phyloP scores from a whole-genome alignment of 2,888 invertebrate genomes.

The Lapara coniferarum region DNA sequence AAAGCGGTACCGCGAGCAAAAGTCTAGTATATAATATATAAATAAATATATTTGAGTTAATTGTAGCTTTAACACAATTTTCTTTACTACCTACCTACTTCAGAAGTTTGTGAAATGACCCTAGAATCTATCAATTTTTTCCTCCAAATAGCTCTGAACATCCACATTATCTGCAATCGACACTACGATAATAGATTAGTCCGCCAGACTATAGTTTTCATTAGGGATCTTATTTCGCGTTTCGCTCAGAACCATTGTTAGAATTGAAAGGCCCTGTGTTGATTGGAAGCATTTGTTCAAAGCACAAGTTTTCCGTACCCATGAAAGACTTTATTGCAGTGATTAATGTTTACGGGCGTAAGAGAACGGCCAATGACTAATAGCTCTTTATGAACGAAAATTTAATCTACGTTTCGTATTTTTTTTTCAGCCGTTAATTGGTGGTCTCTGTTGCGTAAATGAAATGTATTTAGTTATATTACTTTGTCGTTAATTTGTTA shows the following conservation, averaged over 20 bases:
- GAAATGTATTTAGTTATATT: neutral
- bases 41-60: too few relatives aligned
- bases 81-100: too few relatives aligned
- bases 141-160: constrained; percentile 30
- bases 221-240: constrained; percentile 60
- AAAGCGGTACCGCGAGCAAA: too few relatives aligned
- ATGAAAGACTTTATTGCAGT: constrained; percentile 56
- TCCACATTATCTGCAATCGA: constrained; percentile 60
- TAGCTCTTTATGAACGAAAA: constrained; percentile 19
- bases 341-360: constrained; percentile 62
- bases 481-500: neutral
- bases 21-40: too few relatives aligned
- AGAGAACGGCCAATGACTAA: constrained; percentile 22
- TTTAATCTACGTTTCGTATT: constrained; percentile 11
- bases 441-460: neutral
- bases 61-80: too few relatives aligned
- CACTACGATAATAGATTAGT: constrained; percentile 61
- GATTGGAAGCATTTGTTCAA: constrained; percentile 66
- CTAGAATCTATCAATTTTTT: too few relatives aligned
- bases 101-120: too few relatives aligned
- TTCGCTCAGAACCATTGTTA: constrained; percentile 56
- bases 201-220: constrained; percentile 62
- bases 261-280: constrained; percentile 55
- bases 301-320: constrained; percentile 59
- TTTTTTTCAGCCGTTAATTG: neutral